phyloP scores from a whole-genome alignment of 1,140 invertebrate genomes.

The Zelostemma sp. region DNA sequence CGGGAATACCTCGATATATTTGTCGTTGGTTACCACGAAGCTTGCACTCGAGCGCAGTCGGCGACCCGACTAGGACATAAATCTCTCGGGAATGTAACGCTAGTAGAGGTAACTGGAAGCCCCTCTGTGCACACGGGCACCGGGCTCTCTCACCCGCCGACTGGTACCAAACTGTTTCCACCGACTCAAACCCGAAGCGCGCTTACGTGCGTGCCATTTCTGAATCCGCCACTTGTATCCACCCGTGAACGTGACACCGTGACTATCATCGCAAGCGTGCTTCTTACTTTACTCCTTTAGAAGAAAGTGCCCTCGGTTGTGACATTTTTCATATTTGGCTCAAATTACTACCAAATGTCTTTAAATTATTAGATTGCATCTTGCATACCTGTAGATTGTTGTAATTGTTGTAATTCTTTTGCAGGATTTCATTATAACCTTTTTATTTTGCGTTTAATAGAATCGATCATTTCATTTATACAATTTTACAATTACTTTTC shows the following conservation, averaged over 20 bases:
- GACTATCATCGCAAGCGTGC: too few relatives aligned
- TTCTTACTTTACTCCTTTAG: too few relatives aligned
- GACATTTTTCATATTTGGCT: too few relatives aligned
- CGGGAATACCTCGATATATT: constrained; percentile 68
- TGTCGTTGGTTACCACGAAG: constrained; percentile 58
- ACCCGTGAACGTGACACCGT: background rate
- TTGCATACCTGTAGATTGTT: too few relatives aligned
- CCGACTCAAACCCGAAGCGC: background rate
- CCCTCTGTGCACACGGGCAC: constrained; percentile 22
- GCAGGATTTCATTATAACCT: too few relatives aligned
- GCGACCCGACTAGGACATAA: constrained; percentile 46
- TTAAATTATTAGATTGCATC: too few relatives aligned
- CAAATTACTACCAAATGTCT: too few relatives aligned
- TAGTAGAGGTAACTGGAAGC: constrained; percentile 30
- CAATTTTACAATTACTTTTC: too few relatives aligned
- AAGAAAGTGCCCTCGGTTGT: too few relatives aligned
- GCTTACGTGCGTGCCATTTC: background rate
- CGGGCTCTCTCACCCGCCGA: constrained; percentile 25
- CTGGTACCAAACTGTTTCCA: constrained; percentile 28
- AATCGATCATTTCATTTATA: too few relatives aligned
- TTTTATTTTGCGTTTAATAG: too few relatives aligned
- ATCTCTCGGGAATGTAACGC: constrained; percentile 56
- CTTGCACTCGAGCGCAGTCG: constrained; percentile 50
- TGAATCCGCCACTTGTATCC: background rate
- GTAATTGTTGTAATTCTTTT: too few relatives aligned